A percentile compares a stretch with the other conserved stretches of the same genome.
Evolutionary conservation across 2,888 invertebrate species (phyloP).

Genomic region (Morinoia aosen): DNA sequence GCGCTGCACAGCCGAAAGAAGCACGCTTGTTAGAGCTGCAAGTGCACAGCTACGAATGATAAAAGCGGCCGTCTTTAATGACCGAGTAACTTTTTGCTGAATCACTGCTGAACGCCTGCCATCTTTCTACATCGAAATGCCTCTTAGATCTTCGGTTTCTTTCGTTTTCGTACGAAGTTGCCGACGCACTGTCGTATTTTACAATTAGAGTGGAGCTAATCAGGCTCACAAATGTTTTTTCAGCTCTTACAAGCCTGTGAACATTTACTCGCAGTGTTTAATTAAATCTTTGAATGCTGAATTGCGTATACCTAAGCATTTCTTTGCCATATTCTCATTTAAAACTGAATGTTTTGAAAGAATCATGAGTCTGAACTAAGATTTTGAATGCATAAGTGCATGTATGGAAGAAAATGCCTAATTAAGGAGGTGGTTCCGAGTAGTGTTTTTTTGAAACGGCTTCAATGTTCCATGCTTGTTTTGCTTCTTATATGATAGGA

Average conservation of each 20-base stretch:
- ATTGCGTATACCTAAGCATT: background rate
- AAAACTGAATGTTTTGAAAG: background rate
- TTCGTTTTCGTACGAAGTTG: constrained; percentile 18
- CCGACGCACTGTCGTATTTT: background rate
- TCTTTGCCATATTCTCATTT: background rate
- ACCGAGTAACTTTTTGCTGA: background rate
- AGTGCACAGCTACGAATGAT: background rate
- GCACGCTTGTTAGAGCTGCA: background rate
- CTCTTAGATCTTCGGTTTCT: background rate
- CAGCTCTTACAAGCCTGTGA: background rate
- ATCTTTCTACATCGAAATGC: background rate
- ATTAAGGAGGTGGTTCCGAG: background rate
- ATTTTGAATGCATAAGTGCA: background rate
- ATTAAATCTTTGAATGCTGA: background rate
- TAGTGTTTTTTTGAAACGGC: background rate
- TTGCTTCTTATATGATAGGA: background rate
- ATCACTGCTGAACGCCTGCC: constrained; percentile 17
- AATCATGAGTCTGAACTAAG: background rate
- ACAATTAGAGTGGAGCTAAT: background rate
- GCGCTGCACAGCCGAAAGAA: background rate
- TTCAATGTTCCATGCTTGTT: background rate
- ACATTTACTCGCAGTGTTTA: background rate
- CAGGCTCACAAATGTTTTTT: background rate
- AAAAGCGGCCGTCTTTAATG: constrained; percentile 28
- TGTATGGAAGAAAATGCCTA: background rate